A percentile compares a stretch with the other conserved stretches of the same genome.
phyloP scores from a whole-genome alignment of 2,113 vertebrate species.

The Sinosuthora webbiana region DNA sequence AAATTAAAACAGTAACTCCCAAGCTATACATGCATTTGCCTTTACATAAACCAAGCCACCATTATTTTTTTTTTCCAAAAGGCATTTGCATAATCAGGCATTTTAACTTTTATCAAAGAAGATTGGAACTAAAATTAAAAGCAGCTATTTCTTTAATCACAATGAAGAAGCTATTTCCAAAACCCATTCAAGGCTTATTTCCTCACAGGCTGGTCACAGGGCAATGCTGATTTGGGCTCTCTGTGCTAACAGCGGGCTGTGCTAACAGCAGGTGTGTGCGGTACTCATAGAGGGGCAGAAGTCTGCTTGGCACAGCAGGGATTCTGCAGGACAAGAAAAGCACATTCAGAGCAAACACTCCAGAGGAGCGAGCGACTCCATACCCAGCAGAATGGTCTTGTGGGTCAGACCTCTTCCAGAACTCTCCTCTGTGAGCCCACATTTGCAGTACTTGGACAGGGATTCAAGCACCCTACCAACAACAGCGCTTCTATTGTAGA shows the following conservation, averaged over 20 bases:
- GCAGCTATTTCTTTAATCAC: neutral
- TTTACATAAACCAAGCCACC: neutral
- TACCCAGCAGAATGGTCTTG: fast-evolving
- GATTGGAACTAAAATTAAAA: neutral
- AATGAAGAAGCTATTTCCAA: neutral
- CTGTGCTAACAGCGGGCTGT: fast-evolving
- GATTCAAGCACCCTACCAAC: neutral
- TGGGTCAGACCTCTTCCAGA: neutral
- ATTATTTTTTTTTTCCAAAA: neutral
- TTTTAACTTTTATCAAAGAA: neutral
- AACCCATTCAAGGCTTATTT: neutral
- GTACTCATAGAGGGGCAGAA: fast-evolving
- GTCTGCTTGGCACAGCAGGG: neutral
- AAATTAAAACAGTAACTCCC: neutral
- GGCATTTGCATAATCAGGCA: neutral
- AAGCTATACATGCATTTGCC: too few species aligned
- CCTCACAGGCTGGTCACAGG: neutral
- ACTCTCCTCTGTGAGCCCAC: neutral
- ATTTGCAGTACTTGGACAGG: neutral
- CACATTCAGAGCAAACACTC: neutral
- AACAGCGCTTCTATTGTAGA: neutral
- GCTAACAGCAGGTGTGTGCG: fast-evolving
- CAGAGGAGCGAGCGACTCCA: neutral
- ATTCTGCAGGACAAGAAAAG: neutral
- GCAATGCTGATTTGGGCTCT: neutral